Percentiles rank a stretch among this genome's conserved stretches.
Conservation (phyloP, 2,797 vertebrate genomes). For the Lates japonicus region DNA sequence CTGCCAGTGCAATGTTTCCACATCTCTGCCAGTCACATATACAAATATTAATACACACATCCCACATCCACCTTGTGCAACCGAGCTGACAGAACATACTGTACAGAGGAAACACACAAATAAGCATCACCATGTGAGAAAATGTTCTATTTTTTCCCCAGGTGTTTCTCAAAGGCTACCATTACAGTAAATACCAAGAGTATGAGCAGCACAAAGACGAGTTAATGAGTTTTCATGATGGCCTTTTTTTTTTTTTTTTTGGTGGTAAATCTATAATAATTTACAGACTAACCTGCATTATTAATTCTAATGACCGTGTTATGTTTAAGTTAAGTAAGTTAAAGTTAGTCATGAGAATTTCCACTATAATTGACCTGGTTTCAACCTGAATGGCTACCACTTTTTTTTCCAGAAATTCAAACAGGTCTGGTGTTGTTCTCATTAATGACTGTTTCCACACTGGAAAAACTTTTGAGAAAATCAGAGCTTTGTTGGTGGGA, state of each 20-base stretch:
- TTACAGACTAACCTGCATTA: not conserved
- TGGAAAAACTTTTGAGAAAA: not conserved
- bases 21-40: slow-evolving; percentile 36
- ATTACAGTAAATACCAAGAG: slow-evolving; percentile 22
- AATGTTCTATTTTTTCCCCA: slow-evolving; percentile 2
- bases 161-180: slow-evolving; percentile 17
- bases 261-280: not conserved
- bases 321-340: not conserved
- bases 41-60: slow-evolving; percentile 55
- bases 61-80: slow-evolving; percentile 12
- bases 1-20: slow-evolving; percentile 45
- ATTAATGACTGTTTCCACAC: not conserved
- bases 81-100: not conserved
- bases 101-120: slow-evolving; percentile 13
- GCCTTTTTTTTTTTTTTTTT: slow-evolving; percentile 20
- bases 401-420: slow-evolving; percentile 1
- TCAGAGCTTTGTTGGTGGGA: not conserved
- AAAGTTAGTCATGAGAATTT: not conserved
- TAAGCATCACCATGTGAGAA: slow-evolving; percentile 26
- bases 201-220: slow-evolving; percentile 28
- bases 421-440: not conserved
- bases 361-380: slow-evolving; percentile 27
- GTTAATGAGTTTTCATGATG: slow-evolving; percentile 33
- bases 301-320: slow-evolving; percentile 31
- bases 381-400: not conserved